phyloP scores from a whole-genome alignment of 1,140 invertebrate genomes.

The Adelges cooleyi region DNA sequence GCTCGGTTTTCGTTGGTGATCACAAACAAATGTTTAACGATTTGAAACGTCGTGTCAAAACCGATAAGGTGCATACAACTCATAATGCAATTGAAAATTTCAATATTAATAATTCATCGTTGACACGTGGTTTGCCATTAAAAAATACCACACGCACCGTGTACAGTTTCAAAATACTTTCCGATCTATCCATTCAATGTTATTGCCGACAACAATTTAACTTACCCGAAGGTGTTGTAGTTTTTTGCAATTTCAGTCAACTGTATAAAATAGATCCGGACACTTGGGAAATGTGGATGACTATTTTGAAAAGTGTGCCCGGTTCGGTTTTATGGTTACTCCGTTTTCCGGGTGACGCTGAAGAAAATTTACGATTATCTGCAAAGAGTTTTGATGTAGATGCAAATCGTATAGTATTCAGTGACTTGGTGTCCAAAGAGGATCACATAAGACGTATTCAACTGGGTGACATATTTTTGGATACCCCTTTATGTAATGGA shows the following conservation, averaged over 20 bases:
- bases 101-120: slow-evolving; percentile 74
- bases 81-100: slow-evolving; percentile 85
- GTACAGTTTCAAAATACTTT: slow-evolving; percentile 53
- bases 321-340: slow-evolving; percentile 92
- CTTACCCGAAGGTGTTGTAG: slow-evolving; percentile 86
- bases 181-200: not conserved
- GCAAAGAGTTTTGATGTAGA: slow-evolving; percentile 73
- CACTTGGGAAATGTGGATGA: slow-evolving; percentile 86
- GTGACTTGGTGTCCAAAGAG: slow-evolving; percentile 96
- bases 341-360: slow-evolving; percentile 90
- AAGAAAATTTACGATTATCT: slow-evolving; percentile 75
- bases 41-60: slow-evolving; percentile 76
- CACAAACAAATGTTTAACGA: slow-evolving; percentile 98
- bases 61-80: slow-evolving; percentile 85
- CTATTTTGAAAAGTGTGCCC: slow-evolving; percentile 88
- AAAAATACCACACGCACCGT: slow-evolving; percentile 70
- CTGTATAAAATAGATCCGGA: slow-evolving; percentile 96
- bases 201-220: slow-evolving; percentile 81
- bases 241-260: slow-evolving; percentile 99
- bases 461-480: slow-evolving; percentile 92
- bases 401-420: slow-evolving; percentile 77
- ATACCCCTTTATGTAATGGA: slow-evolving; percentile 97
- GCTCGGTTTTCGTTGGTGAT: slow-evolving; percentile 98
- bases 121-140: slow-evolving; percentile 50
- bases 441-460: slow-evolving; percentile 96